Base-by-base conservation (phyloP, 2,888 invertebrate species). In the Ochropleura leucogaster region DNA sequence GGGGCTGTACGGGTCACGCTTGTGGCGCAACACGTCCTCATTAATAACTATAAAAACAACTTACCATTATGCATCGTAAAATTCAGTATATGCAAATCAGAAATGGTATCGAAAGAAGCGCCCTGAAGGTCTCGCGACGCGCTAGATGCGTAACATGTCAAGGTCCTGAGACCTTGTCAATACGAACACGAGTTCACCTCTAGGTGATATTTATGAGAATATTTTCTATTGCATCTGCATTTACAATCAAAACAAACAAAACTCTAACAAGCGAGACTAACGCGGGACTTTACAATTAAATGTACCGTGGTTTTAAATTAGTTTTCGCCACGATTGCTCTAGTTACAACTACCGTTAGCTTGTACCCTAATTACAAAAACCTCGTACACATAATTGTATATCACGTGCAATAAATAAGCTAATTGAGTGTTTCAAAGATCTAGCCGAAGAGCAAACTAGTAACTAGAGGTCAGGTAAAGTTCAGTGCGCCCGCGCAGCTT, bases 391-490 rank as follows among this genome's bases (percentile, higher is more conserved):
- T 83, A 74, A 80, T 78, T 74, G 47, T 83, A 81, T 76, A 79
- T 78, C 72, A 68, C 64, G 71, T 80, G 85, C 73, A 83, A 66
- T 76, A 74, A 84, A 85, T 87, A 84, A 86, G 80, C 79, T 85
- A 87, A 84, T 87, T 88, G 87, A 85, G 85, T 83, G 80, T 73
- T 86, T 73, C 81, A 85, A 85, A 85, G 86, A 79, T 85, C 78
- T 86, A 86, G 75, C 74, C 82, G 78, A 85, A 84, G 86, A 85
- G 83, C 84, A 77, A 85, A 85, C 85, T 82, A 77, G 81, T 88
- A 89, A 89, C 83, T 81, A 87, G 90, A 90, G 93, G 92, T 93
- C 93, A 92, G 82, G 59, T 85, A 93, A 93, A 93, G 93, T 92
- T 93, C 92, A 93, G 87, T 88, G 87, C 87, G 88, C 79, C 89